Percentiles rank a stretch among this genome's conserved stretches.
phyloP scores from a whole-genome alignment of 2,113 vertebrate species.

The Hydrolagus affinis region DNA sequence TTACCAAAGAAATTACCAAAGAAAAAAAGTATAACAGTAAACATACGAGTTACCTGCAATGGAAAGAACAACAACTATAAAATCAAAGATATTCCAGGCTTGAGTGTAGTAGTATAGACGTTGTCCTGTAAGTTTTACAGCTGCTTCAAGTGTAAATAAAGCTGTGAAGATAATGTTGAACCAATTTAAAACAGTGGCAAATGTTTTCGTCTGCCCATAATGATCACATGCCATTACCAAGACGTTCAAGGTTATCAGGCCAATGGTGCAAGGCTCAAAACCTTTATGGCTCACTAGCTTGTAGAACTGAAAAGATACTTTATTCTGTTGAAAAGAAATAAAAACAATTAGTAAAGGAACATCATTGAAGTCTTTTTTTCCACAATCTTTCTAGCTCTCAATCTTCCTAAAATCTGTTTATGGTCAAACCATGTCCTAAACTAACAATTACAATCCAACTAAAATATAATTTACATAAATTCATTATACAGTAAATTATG shows the following conservation, averaged over 20 bases:
- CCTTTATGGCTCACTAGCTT: constrained; percentile 20
- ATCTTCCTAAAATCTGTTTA: too few relatives aligned
- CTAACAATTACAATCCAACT: background rate
- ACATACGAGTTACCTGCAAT: constrained; percentile 26
- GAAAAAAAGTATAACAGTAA: background rate
- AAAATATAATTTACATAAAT: background rate
- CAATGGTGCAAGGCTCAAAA: constrained; percentile 31
- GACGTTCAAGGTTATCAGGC: constrained; percentile 29
- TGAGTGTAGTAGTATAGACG: constrained; percentile 34
- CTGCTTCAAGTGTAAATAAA: constrained; percentile 32
- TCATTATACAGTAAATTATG: too few relatives aligned
- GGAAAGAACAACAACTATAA: constrained; percentile 32
- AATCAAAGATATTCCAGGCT: constrained; percentile 35
- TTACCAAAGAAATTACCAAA: background rate
- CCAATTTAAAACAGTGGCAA: constrained; percentile 7
- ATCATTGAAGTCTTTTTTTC: background rate
- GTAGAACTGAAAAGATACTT: constrained; percentile 29
- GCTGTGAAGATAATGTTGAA: constrained; percentile 30
- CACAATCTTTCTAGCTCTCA: background rate
- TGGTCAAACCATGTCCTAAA: background rate
- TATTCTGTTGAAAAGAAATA: constrained; percentile 26
- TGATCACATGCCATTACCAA: constrained; percentile 32
- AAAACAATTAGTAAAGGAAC: background rate
- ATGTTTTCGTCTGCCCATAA: constrained; percentile 29
- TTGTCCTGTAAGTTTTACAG: constrained; percentile 30